Percentiles rank a stretch among this genome's conserved stretches.
Evolutionary conservation across 2,888 invertebrate genomes (phyloP).

Genomic region (Ethmia dodecea): DNA sequence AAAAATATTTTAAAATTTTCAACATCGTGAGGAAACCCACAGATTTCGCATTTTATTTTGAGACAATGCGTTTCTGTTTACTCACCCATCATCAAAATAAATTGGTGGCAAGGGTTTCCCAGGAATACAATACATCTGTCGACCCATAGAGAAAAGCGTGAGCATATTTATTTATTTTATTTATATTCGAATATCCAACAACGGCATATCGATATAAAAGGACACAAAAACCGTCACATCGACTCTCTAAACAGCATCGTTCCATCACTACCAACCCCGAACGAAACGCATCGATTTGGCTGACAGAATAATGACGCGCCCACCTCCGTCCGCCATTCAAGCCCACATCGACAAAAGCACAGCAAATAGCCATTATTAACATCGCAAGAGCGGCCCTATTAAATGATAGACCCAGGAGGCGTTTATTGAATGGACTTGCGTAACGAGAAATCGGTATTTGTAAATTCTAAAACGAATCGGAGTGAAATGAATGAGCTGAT

Average conservation of each 20-base stretch:
- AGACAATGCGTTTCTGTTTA: no score
- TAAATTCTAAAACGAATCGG: conserved; percentile 6
- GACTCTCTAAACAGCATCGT: no score
- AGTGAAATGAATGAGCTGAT: no score
- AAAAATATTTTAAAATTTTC: no score
- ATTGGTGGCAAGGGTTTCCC: no score
- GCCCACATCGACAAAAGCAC: conserved; percentile 65
- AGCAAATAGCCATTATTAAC: conserved; percentile 70
- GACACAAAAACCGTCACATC: no score
- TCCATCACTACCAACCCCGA: conserved; percentile 39
- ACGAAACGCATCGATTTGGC: conserved; percentile 39
- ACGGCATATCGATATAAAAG: no score
- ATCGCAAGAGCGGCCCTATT: conserved; percentile 49
- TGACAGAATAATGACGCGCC: conserved; percentile 63
- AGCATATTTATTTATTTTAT: background rate
- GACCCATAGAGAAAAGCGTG: background rate
- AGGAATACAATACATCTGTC: no score
- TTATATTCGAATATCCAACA: no score
- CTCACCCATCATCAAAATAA: no score
- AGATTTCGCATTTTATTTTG: no score
- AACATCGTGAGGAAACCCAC: no score
- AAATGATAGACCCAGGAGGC: conserved; percentile 45
- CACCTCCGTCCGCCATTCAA: conserved; percentile 61
- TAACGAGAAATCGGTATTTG: conserved; percentile 13
- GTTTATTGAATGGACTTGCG: conserved; percentile 32